These are phyloP conservation scores for Lathronympha strigana DNA, from an alignment of 2,888 invertebrate genomes.

Conservation along the genomic window DNA sequence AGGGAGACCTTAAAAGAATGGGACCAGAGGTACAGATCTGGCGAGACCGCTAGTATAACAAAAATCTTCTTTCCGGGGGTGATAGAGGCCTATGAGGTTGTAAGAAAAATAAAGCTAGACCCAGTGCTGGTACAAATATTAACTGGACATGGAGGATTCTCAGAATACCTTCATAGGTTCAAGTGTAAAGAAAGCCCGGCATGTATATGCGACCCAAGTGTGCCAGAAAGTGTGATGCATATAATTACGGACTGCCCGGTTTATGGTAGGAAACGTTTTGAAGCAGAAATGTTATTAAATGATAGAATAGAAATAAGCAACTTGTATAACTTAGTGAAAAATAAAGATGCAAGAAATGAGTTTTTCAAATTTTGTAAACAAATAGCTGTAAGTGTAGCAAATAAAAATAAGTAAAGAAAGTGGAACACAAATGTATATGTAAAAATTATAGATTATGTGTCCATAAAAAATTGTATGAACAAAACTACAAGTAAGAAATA, in stretches of 20 bases:
- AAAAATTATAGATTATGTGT: background rate
- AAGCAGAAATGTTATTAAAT: background rate
- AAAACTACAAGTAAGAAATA: background rate
- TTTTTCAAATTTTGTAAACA: background rate
- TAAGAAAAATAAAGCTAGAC: background rate
- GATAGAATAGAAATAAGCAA: background rate
- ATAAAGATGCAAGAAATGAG: background rate
- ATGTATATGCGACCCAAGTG: background rate
- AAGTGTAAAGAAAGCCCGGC: background rate
- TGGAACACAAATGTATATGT: background rate
- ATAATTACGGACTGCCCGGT: background rate
- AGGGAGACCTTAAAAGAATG: background rate
- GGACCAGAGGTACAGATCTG: background rate
- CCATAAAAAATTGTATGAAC: background rate
- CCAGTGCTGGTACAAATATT: background rate
- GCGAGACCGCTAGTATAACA: background rate
- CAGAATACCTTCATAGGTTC: background rate
- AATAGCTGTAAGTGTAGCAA: background rate
- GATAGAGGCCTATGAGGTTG: background rate
- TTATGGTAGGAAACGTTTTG: background rate
- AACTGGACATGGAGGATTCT: background rate
- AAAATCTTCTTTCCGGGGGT: conserved; percentile 3
- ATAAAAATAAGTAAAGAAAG: conserved; percentile 1
- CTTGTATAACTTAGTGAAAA: background rate
- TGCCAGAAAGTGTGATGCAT: background rate